Conservation (phyloP, 2,888 invertebrate genomes). For the Drosophila eohydei region DNA sequence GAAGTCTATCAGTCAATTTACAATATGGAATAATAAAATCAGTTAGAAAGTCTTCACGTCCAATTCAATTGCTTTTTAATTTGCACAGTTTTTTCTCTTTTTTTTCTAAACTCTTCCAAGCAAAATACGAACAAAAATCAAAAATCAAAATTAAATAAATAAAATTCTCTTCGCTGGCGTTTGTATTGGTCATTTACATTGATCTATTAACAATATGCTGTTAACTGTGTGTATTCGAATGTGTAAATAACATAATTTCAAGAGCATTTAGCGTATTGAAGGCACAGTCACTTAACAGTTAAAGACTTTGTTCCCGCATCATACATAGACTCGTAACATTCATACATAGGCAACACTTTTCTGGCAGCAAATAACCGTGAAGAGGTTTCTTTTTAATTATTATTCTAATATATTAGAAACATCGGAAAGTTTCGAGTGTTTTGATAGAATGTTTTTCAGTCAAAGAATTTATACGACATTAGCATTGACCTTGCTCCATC, state of each 20-base stretch:
- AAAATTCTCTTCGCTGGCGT: conserved; percentile 5
- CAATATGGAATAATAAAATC: conserved; percentile 48
- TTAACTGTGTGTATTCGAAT: conserved; percentile 25
- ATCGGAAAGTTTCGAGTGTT: background rate
- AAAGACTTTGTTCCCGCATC: conserved; percentile 3
- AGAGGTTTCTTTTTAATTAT: background rate
- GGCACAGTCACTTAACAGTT: conserved; percentile 1
- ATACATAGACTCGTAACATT: no score
- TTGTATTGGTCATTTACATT: conserved; percentile 26
- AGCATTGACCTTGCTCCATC: conserved; percentile 5
- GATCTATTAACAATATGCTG: conserved; percentile 42
- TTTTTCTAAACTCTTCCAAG: background rate
- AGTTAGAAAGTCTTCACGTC: conserved; percentile 29
- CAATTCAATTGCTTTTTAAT: conserved; percentile 50
- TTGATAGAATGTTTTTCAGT: background rate
- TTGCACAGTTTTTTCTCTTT: conserved; percentile 11
- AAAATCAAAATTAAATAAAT: conserved; percentile 6
- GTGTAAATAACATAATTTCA: conserved; percentile 27
- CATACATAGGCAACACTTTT: background rate
- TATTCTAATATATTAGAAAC: background rate
- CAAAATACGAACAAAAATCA: conserved; percentile 6
- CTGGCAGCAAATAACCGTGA: background rate
- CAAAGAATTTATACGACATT: background rate
- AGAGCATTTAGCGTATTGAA: conserved; percentile 14
- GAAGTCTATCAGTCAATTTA: conserved; percentile 56